Conservation (phyloP, 2,113 vertebrate genomes). For the Chionomys nivalis region DNA sequence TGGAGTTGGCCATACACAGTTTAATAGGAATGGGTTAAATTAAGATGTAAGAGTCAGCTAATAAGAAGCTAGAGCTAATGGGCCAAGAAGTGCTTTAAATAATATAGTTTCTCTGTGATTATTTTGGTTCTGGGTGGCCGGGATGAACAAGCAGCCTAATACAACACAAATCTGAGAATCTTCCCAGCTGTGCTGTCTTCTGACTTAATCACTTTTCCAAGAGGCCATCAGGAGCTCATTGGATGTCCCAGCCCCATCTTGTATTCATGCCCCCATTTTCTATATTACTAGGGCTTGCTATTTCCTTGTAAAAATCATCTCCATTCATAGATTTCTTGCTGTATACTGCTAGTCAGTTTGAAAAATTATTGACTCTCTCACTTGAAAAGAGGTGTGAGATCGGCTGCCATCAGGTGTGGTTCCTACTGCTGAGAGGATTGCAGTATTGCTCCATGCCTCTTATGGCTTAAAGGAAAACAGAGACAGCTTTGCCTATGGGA, state of each 20-base stretch:
- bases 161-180: not conserved
- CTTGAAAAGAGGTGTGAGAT: not conserved
- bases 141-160: too few species aligned
- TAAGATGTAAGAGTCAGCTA: too few species aligned
- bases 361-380: not conserved
- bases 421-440: accelerated
- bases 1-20: too few species aligned
- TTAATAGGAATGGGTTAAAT: too few species aligned
- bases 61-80: too few species aligned
- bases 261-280: slow-evolving; percentile 36
- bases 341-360: not conserved
- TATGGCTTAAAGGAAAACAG: not conserved
- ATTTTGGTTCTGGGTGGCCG: too few species aligned
- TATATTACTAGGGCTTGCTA: not conserved
- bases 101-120: too few species aligned
- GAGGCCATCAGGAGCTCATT: accelerated
- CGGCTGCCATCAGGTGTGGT: not conserved
- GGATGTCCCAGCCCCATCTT: not conserved
- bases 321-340: not conserved
- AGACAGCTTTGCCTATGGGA: not conserved
- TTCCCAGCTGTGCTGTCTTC: not conserved
- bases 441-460: not conserved
- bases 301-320: not conserved
- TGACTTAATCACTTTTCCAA: not conserved
- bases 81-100: too few species aligned